These are phyloP conservation scores for Phrynocephalus versicolor DNA, from an alignment of 2,113 vertebrate genomes.

Conservation along the genomic window DNA sequence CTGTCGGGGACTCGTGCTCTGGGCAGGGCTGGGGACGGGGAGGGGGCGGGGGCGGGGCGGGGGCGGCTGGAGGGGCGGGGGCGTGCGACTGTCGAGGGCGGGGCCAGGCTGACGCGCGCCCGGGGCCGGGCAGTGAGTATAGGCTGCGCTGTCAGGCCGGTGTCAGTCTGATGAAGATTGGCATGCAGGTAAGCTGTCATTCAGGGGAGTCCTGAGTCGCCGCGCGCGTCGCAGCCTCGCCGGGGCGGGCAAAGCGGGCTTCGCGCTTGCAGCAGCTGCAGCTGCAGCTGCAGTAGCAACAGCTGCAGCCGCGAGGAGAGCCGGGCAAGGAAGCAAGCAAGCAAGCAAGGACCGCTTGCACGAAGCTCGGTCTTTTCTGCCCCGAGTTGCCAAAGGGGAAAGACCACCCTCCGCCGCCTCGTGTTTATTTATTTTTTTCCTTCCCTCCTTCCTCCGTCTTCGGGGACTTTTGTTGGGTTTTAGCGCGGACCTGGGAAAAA, in stretches of 20 bases:
- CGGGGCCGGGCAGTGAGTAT: constrained; percentile 86
- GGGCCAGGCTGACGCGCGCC: constrained; percentile 75
- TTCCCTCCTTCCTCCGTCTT: too few species aligned
- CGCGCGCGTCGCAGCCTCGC: constrained; percentile 18
- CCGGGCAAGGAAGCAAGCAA: too few species aligned
- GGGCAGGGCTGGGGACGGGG: constrained; percentile 49
- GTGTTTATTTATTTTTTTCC: too few species aligned
- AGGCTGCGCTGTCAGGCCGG: constrained; percentile 96
- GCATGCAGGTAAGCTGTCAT: constrained; percentile 99
- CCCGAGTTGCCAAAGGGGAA: too few species aligned
- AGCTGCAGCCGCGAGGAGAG: too few species aligned
- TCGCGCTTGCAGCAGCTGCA: background rate
- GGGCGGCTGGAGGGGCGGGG: constrained; percentile 64
- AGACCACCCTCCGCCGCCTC: too few species aligned
- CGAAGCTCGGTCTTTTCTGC: background rate
- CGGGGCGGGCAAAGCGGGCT: constrained; percentile 34
- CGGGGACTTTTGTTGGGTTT: too few species aligned
- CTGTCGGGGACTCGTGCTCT: constrained; percentile 40
- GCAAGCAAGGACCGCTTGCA: background rate
- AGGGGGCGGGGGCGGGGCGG: constrained; percentile 47
- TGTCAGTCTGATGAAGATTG: constrained; percentile 99
- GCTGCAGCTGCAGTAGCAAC: background rate
- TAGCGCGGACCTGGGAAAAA: background rate
- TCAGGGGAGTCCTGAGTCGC: constrained; percentile 73
- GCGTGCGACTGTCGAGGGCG: constrained; percentile 53